Base-by-base conservation (phyloP, 2,797 vertebrate genomes). In the Catharus ustulatus region DNA sequence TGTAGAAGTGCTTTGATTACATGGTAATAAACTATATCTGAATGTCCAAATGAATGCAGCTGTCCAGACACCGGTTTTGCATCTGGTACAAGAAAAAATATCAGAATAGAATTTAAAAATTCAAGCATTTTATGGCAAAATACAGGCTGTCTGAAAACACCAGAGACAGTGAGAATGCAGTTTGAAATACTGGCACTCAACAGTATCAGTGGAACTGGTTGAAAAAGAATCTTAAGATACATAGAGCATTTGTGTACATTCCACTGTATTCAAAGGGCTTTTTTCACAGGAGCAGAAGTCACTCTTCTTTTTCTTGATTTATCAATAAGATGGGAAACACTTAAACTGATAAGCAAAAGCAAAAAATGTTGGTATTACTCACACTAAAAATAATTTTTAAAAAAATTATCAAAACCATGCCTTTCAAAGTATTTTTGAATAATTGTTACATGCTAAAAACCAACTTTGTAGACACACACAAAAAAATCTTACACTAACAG, bases 341-440 rank as follows among this genome's bases (percentile, higher is more conserved):
- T 61, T 42, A 61, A 54, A 72, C 6, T 48, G 21, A 68, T 45
- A 85, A 67, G 2, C 2, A 34, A 89, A 87, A n/a, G 9, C 4
- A 2, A 18, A 42, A 58, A 57, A 12, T 3, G 11, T 46, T 64
- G 20, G 21, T 48, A 32, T 8, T 62, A 23, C 8, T 9, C 7
- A 11, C 5, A 29, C 6, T 29, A 75, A 84, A 86, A 87, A 40
- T 1, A 0, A 0, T 2, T 12, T 30, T 32, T 0, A 3, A 42
- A 85, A 52, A 66, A 38, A 64, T 78, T 51, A 42, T 48, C 8
- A 24, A 84, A 83, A 66, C 2, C 2, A 7, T 20, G 8, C 7
- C 3, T 43, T 87, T 49, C 30, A 30, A 61, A 77, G 15, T 36
- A 48, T 51, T 84, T 92, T 22, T 43, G 5, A 23, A 29, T 54